Conservation (phyloP, 2,888 invertebrate genomes). For the Drosophila anomelani region DNA sequence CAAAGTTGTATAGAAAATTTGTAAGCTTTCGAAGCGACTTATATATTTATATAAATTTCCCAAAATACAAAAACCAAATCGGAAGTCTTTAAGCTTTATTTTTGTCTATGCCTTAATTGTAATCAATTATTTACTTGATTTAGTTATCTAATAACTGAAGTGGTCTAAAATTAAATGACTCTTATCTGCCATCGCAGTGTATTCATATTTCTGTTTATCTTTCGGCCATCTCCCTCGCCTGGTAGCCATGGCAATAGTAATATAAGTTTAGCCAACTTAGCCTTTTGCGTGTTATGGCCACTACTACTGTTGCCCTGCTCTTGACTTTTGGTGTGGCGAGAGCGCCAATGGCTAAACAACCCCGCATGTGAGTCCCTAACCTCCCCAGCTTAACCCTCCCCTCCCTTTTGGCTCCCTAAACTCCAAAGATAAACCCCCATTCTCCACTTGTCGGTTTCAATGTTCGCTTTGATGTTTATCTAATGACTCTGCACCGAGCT, state of each 20-base stretch:
- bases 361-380: neutral
- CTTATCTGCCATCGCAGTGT: constrained; percentile 9
- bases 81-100: no score
- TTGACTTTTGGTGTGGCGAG: constrained; percentile 51
- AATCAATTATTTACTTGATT: neutral
- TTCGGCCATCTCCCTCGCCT: constrained; percentile 1
- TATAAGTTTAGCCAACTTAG: constrained; percentile 38
- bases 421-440: constrained; percentile 7
- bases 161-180: neutral
- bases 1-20: no score
- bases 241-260: constrained; percentile 27
- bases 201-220: constrained; percentile 47
- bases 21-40: no score
- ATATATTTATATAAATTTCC: neutral
- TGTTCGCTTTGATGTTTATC: constrained; percentile 53
- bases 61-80: no score
- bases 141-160: constrained; percentile 1
- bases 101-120: neutral
- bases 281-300: constrained; percentile 54
- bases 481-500: constrained; percentile 37
- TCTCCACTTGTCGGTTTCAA: constrained; percentile 32
- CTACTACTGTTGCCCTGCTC: constrained; percentile 41
- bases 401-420: neutral
- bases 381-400: neutral
- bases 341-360: constrained; percentile 10